Evolutionary conservation across 1,140 invertebrate genomes (phyloP), one percentile per base, ranked within the genome.

Genomic region (Formica exsecta): DNA sequence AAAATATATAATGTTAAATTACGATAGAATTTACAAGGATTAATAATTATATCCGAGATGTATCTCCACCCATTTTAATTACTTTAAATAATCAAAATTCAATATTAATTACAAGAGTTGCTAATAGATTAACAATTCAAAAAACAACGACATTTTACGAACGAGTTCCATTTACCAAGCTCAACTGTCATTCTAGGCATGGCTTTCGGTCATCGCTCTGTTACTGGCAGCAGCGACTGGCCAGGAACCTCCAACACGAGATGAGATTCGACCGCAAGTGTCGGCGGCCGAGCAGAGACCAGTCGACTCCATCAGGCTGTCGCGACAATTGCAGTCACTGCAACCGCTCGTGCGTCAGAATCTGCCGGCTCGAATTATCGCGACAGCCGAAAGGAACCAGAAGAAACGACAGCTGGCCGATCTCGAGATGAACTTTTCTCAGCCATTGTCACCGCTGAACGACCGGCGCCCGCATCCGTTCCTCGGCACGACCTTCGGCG

Each of bases 321-420:
- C 77, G 57, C 64, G 87, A 77, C 87, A 89, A 83, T 25, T 83
- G 7, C 85, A 89, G 36, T 64, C 79, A n/a, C 66, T 86, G 19
- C 83, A 84, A 22, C 73, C 87, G 57, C 85, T 83, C 16, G 54
- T 57, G 29, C 22, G 13, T 11, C 36, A 38, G 25, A 59, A 61
- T 57, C 76, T 79, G 59, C 79, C 70, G 6, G 25, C 48, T 80
- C 13, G 5, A 51, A 74, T 59, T 79, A 81, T 87, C 61, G 48
- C 61, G 51, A 80, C 71, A 38, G 6, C 59, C 66, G 77, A 90
- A 36, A 91, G 75, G 65, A 91, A 89, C 54, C 90, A 90, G 9
- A 89, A 92, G 38, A 93, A 93, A 87, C 90, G 92, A 71, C 92
- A 93, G 81, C 86, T 93, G 54, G 51, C 38, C 11, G 85, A 91